Base-by-base conservation (phyloP, 2,113 vertebrate genomes). In the Spea multiplicata region DNA sequence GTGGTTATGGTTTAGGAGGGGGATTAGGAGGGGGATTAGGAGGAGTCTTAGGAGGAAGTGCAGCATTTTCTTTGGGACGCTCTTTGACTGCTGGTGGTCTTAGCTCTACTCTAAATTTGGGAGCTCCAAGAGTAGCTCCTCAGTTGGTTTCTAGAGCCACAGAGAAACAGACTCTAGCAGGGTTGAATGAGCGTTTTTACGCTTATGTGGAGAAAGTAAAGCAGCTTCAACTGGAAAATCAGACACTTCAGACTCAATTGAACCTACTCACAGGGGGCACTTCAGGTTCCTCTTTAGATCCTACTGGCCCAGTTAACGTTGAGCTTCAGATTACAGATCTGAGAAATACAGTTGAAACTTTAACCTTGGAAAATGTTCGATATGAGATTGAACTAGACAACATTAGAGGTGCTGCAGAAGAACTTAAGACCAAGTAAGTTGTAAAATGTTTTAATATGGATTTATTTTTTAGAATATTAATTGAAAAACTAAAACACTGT, bases 311-410 rank as follows among this genome's bases (percentile, higher is more conserved):
- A 4, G 79, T 81, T 4, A 88, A 89, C 66, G 84, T 82, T 8
- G 88, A 89, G 73, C 81, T 71, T 50, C 86, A 89, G 83, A 73
- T 89, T 66, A 83, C 75, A 3, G 88, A 89, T 48, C 83, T 88
- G 55, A 80, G 85, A 12, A 71, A 10, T 62, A 88, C 84, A 5
- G 66, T 89, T 82, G 84, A 88, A 76, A 82, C 59, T 44, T 83
- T 89, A 66, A 86, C 86, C 4, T 71, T 88, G 44, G 88, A 89
- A 74, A 88, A 85, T 53, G 77, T 89, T 62, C 87, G 84, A 74
- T 49, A 86, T 82, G 88, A 86, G 82, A 86, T 89, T 8, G 86
- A 89, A 69, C 77, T 89, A 10, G 88, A 89, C 76, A 86, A 89
- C 65, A 77, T 89, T 16, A 81, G 88, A 3, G 88, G 86, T 16